Evolutionary conservation across 1,140 invertebrate genomes (phyloP).

Genomic region (Drosophila obscura): DNA sequence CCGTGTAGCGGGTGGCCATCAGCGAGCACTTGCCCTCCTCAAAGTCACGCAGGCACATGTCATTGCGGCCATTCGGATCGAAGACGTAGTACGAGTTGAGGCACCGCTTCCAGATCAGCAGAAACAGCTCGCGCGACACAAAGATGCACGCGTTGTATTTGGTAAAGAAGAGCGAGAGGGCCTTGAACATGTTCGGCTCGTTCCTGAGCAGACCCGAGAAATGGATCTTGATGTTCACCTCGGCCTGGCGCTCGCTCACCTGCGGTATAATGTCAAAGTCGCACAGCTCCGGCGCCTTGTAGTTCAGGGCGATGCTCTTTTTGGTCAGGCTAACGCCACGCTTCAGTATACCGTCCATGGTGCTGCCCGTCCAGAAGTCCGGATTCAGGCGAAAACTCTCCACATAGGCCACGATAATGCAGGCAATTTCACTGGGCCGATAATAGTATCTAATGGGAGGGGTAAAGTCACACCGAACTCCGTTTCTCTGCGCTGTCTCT

Average conservation of each 20-base stretch:
- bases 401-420: slow-evolving; percentile 71
- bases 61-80: slow-evolving; percentile 74
- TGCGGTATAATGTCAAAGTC: slow-evolving; percentile 79
- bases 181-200: slow-evolving; percentile 80
- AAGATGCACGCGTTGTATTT: slow-evolving; percentile 77
- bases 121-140: slow-evolving; percentile 59
- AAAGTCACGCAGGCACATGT: slow-evolving; percentile 64
- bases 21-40: slow-evolving; percentile 69
- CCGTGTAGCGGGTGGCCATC: slow-evolving; percentile 62
- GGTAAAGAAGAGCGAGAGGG: slow-evolving; percentile 64
- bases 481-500: background rate
- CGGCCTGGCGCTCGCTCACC: slow-evolving; percentile 57
- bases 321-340: slow-evolving; percentile 62
- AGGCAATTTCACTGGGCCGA: slow-evolving; percentile 69
- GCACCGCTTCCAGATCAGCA: slow-evolving; percentile 81
- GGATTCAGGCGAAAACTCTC: slow-evolving; percentile 76
- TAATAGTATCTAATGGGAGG: slow-evolving; percentile 40
- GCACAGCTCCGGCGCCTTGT: slow-evolving; percentile 42
- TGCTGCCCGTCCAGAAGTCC: slow-evolving; percentile 75
- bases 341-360: slow-evolving; percentile 70
- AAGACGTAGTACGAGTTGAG: slow-evolving; percentile 74
- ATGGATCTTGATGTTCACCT: slow-evolving; percentile 61
- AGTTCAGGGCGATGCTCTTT: slow-evolving; percentile 52
- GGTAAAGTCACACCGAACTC: too few relatives aligned
- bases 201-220: slow-evolving; percentile 61